A percentile compares a stretch with the other conserved stretches of the same genome.
Evolutionary conservation across 2,888 invertebrate species (phyloP).

Genomic region (Leptodirus hochenwartii): DNA sequence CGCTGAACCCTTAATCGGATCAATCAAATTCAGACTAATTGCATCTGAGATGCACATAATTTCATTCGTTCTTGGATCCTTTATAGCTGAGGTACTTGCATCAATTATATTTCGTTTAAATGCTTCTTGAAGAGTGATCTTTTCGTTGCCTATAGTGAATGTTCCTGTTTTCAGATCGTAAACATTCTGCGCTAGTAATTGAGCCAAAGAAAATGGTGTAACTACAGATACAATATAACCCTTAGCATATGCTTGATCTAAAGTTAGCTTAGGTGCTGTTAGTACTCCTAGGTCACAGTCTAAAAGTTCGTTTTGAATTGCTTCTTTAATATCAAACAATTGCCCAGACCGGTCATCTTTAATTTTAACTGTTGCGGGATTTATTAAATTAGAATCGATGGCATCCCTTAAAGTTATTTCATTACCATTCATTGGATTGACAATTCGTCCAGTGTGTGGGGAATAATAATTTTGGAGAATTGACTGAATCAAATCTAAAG

Average conservation of each 20-base stretch:
- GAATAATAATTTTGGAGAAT: slow-evolving; percentile 62
- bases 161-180: slow-evolving; percentile 60
- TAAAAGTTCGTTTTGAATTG: slow-evolving; percentile 47
- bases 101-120: slow-evolving; percentile 59
- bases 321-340: slow-evolving; percentile 48
- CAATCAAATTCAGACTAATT: slow-evolving; percentile 55
- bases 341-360: slow-evolving; percentile 52
- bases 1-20: slow-evolving; percentile 62
- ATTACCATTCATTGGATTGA: slow-evolving; percentile 59
- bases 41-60: slow-evolving; percentile 67
- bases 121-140: slow-evolving; percentile 54
- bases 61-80: slow-evolving; percentile 62
- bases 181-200: slow-evolving; percentile 62
- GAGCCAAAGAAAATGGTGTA: slow-evolving; percentile 66
- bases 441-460: slow-evolving; percentile 50
- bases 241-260: slow-evolving; percentile 64
- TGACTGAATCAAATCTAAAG: slow-evolving; percentile 53
- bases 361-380: slow-evolving; percentile 50
- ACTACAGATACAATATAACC: slow-evolving; percentile 63
- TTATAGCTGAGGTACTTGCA: slow-evolving; percentile 55
- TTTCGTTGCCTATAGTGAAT: slow-evolving; percentile 47
- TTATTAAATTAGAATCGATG: slow-evolving; percentile 49
- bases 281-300: slow-evolving; percentile 53
- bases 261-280: slow-evolving; percentile 46
- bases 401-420: slow-evolving; percentile 59